Base-by-base conservation (phyloP, 2,113 vertebrate genomes). In the Polypterus senegalus region DNA sequence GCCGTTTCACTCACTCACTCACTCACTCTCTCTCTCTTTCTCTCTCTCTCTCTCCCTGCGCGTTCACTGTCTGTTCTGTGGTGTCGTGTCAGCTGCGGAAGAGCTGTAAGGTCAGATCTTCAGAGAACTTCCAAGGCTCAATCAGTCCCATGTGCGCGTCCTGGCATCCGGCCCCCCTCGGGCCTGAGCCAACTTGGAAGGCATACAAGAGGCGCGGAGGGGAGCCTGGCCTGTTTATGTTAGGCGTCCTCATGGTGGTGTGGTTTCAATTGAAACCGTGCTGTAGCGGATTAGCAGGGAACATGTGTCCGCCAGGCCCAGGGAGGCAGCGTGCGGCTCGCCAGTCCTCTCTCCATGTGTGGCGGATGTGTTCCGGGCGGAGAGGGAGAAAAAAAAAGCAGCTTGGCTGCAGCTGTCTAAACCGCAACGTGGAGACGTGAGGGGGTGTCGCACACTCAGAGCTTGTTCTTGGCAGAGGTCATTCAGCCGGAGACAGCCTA, bases 301-400 rank as follows among this genome's bases (percentile, higher is more conserved):
- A 70, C 69, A 65, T 71, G 68, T 75, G 75, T 71, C 73, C 69
- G 54, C 48, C 67, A 61, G 71, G 60, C 68, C 66, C 67, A 62
- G 64, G 65, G 51, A 72, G 60, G 5, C 60, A 5, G 59, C 64
- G 67, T 73, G 73, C 74, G 77, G 74, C 77, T 67, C 61, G 69
- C 77, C 66, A 70, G 73, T 60, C 72, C 76, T 27, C 67, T 79
- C 81, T 89, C 87, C 89, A 89, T 89, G 88, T 88, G 86, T 81
- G 83, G 91, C 87, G 89, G 92, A 92, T 91, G 90, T 91, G 86
- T 84, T 91, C 88, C 89, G 86, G 63, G 85, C 89, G 88, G 77
- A 63, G 78, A 84, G 76, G 54, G 27, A 27, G 27, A 27, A 27
- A 27, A 27, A 27, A 27, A 79, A 81, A 80, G 58, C 90, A 91